phyloP scores from a whole-genome alignment of 2,113 vertebrate genomes.

The Zingel zingel region DNA sequence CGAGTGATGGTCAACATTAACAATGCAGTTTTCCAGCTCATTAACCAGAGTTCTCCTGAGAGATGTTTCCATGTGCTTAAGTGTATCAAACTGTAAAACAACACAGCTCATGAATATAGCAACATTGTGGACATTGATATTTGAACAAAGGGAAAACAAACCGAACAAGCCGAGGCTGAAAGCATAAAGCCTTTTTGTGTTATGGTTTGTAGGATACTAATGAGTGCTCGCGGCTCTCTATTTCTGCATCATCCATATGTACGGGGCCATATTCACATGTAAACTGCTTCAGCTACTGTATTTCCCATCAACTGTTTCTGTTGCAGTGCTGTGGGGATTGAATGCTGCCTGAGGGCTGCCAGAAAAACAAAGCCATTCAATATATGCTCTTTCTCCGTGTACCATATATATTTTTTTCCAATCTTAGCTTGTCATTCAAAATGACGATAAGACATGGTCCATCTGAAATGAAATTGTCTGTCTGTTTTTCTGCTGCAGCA shows the following conservation, averaged over 20 bases:
- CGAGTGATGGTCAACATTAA: constrained; percentile 46
- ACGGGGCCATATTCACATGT: constrained; percentile 37
- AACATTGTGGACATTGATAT: constrained; percentile 58
- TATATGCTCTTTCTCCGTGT: background rate
- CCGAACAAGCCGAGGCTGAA: constrained; percentile 12
- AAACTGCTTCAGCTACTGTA: constrained; percentile 26
- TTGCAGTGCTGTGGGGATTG: constrained; percentile 38
- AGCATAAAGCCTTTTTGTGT: constrained; percentile 37
- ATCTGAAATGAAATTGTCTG: background rate
- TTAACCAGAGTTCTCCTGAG: constrained; percentile 55
- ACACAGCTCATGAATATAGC: constrained; percentile 45
- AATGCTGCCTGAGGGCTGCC: constrained; percentile 35
- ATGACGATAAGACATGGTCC: background rate
- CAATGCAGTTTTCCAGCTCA: constrained; percentile 63
- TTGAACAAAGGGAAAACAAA: constrained; percentile 58
- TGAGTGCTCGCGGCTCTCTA: constrained; percentile 47
- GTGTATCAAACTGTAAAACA: constrained; percentile 15
- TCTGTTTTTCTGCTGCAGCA: background rate
- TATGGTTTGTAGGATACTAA: constrained; percentile 47
- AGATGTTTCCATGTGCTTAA: constrained; percentile 28
- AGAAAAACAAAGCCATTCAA: constrained; percentile 31
- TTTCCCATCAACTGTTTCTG: constrained; percentile 37
- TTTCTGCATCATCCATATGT: constrained; percentile 59
- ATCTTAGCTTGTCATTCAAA: background rate
- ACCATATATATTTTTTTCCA: background rate